A percentile compares a stretch with the other conserved stretches of the same genome.
These are phyloP conservation scores for Idaea aversata DNA, from an alignment of 2,888 invertebrate genomes.

Conservation along the genomic window DNA sequence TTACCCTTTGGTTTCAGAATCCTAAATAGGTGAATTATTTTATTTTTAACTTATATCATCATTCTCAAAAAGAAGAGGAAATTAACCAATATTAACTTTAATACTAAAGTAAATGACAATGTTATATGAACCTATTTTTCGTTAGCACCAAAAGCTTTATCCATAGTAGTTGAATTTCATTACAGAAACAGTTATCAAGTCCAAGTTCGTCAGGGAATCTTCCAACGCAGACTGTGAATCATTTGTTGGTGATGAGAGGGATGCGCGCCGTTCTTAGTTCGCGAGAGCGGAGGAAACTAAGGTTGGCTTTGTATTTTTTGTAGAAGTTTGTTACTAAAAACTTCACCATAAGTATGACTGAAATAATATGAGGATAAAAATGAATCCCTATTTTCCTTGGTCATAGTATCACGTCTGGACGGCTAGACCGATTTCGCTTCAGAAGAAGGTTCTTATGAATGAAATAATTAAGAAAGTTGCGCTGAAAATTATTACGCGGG, in stretches of 20 bases:
- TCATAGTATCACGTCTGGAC: too few species aligned
- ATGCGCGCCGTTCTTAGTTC: conserved; percentile 60
- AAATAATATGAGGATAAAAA: not conserved
- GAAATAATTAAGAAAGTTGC: too few species aligned
- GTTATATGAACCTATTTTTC: too few species aligned
- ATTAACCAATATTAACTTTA: too few species aligned
- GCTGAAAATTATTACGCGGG: too few species aligned
- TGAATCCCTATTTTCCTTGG: not conserved
- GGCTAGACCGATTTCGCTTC: too few species aligned
- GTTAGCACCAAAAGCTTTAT: conserved; percentile 8
- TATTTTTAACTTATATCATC: too few species aligned
- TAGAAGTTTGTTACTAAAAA: not conserved
- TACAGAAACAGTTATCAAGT: conserved; percentile 60
- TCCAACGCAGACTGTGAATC: conserved; percentile 62
- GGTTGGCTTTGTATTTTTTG: conserved; percentile 40
- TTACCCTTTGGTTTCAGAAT: too few species aligned
- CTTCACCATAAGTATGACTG: not conserved
- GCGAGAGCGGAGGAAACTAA: conserved; percentile 62
- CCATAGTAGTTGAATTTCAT: conserved; percentile 7
- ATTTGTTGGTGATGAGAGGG: conserved; percentile 62
- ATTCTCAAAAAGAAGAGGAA: too few species aligned
- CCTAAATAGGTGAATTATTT: too few species aligned
- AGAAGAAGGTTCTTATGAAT: too few species aligned
- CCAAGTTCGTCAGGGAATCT: conserved; percentile 48
- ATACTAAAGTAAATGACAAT: too few species aligned